Percentiles rank a stretch among this genome's conserved stretches.
Conservation (phyloP, 2,888 invertebrate species). For the Hirtodrosophila alboralis region DNA sequence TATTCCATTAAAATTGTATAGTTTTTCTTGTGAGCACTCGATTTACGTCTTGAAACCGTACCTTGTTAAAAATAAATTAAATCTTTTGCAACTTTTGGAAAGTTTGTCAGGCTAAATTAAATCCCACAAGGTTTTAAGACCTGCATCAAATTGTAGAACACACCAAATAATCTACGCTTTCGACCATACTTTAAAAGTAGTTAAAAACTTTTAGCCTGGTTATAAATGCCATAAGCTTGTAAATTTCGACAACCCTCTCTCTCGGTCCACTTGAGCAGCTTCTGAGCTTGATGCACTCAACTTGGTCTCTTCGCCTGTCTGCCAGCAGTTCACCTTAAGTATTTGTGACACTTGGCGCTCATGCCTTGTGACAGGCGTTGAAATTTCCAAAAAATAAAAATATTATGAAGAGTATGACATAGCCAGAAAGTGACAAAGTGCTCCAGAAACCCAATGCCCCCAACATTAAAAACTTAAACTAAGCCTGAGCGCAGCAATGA, state of each 20-base stretch:
- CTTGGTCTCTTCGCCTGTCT: constrained; percentile 11
- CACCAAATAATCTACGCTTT: constrained; percentile 2
- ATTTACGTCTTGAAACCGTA: too few relatives aligned
- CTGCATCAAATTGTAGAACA: too few relatives aligned
- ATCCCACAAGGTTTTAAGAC: too few relatives aligned
- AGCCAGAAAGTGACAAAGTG: constrained; percentile 10
- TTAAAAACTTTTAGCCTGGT: constrained; percentile 15
- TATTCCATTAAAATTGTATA: too few relatives aligned
- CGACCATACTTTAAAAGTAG: constrained; percentile 9
- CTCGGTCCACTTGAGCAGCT: constrained; percentile 12
- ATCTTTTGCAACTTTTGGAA: neutral
- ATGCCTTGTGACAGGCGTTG: constrained; percentile 57
- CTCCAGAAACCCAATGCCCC: constrained; percentile 19
- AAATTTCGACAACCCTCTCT: constrained; percentile 8
- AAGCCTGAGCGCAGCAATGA: constrained; percentile 25
- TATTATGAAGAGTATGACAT: constrained; percentile 13
- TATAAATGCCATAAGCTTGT: constrained; percentile 27
- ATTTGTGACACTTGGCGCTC: constrained; percentile 69
- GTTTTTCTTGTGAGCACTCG: too few relatives aligned
- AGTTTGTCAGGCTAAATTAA: too few relatives aligned
- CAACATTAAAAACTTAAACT: constrained; percentile 8
- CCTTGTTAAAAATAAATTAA: too few relatives aligned
- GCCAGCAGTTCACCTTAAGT: constrained; percentile 44
- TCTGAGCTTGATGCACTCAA: constrained; percentile 29
- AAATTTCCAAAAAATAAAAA: constrained; percentile 56